phyloP scores from a whole-genome alignment of 2,113 vertebrate genomes.

The Motacilla alba region DNA sequence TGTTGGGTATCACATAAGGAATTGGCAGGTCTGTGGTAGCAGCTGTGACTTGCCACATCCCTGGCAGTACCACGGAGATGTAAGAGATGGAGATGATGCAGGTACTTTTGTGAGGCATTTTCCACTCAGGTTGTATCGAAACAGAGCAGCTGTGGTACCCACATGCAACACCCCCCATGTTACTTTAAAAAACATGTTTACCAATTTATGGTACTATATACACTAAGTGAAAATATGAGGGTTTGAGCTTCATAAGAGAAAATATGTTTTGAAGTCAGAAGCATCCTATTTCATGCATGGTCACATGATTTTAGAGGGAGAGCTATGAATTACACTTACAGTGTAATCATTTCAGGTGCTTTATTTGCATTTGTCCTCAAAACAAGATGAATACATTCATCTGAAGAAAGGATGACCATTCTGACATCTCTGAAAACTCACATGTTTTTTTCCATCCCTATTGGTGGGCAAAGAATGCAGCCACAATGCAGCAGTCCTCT shows the following conservation, averaged over 20 bases:
- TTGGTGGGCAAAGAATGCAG: not conserved
- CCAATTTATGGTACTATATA: not conserved
- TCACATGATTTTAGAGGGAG: not conserved
- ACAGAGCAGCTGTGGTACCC: not conserved
- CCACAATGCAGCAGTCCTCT: not conserved
- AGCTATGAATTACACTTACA: not conserved
- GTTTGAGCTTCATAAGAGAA: not conserved
- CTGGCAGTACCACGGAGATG: not conserved
- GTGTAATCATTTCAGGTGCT: not conserved
- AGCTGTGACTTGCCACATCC: not conserved
- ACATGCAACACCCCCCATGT: not conserved
- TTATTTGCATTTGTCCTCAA: not conserved
- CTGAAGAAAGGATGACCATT: not conserved
- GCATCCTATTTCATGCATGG: not conserved
- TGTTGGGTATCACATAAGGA: constrained; percentile 20
- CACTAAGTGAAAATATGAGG: not conserved
- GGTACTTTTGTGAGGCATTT: not conserved
- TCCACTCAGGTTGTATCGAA: not conserved
- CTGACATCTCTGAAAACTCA: not conserved
- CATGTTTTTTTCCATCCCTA: not conserved
- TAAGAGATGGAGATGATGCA: not conserved
- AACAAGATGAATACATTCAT: not conserved
- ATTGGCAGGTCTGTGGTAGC: not conserved
- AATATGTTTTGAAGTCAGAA: not conserved
- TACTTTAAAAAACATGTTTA: not conserved